phyloP scores from a whole-genome alignment of 2,113 vertebrate species.

The Crypturellus undulatus region DNA sequence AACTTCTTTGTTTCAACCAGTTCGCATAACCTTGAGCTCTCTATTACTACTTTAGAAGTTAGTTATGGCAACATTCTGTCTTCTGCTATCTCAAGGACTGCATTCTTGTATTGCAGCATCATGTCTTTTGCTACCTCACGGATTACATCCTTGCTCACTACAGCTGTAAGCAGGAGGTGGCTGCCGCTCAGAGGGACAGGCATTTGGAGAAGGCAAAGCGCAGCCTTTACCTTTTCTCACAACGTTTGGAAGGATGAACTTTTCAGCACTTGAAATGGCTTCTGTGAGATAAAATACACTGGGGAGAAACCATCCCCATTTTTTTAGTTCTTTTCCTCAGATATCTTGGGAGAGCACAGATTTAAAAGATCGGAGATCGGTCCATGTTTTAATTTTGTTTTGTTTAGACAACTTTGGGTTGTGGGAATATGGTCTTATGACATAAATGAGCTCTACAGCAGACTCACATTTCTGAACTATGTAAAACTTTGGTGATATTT shows the following conservation, averaged over 20 bases:
- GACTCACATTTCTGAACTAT: background rate
- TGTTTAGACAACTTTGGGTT: background rate
- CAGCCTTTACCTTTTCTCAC: slow-evolving; percentile 41
- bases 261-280: slow-evolving; percentile 31
- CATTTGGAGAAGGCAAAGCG: slow-evolving; percentile 28
- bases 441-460: background rate
- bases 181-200: slow-evolving; percentile 27
- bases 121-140: too few relatives aligned
- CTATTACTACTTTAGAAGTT: too few relatives aligned
- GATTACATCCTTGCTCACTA: too few relatives aligned
- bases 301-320: background rate
- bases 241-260: slow-evolving; percentile 28
- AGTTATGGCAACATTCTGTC: too few relatives aligned
- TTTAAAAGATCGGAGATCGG: background rate
- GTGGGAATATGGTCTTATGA: background rate
- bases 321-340: background rate
- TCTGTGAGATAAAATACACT: background rate
- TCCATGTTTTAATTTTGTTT: background rate
- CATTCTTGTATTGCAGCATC: too few relatives aligned
- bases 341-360: background rate
- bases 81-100: too few relatives aligned
- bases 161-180: slow-evolving; percentile 2
- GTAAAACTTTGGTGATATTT: background rate
- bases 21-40: too few relatives aligned
- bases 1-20: too few relatives aligned